These are phyloP conservation scores for Tenrec ecaudatus DNA, from an alignment of 2,113 vertebrate species.

Conservation along the genomic window DNA sequence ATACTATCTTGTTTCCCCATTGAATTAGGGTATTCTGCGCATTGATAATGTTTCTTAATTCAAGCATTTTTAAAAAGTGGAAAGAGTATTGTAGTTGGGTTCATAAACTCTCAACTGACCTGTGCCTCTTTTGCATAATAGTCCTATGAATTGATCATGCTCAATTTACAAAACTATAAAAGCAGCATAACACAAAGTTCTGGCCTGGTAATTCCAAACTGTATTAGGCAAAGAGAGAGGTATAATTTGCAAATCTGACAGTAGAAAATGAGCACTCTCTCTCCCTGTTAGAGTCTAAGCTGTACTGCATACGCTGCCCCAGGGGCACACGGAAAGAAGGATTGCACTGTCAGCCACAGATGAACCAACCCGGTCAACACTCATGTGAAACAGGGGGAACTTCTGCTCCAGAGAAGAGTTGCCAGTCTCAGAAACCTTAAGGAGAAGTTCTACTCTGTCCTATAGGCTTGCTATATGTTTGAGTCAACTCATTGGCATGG, in stretches of 20 bases:
- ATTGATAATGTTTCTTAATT: not conserved
- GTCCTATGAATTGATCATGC: not conserved
- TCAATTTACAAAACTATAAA: not conserved
- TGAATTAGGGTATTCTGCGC: not conserved
- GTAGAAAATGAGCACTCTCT: not conserved
- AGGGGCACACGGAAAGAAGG: too few species aligned
- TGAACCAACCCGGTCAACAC: too few species aligned
- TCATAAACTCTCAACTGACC: not conserved
- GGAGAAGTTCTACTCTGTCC: too few species aligned
- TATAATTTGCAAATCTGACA: not conserved
- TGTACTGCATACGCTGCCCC: too few species aligned
- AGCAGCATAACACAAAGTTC: not conserved
- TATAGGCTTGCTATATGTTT: too few species aligned
- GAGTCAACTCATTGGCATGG: too few species aligned
- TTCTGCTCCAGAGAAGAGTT: too few species aligned
- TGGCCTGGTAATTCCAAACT: not conserved
- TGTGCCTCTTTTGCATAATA: not conserved
- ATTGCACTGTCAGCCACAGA: too few species aligned
- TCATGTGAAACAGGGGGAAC: too few species aligned
- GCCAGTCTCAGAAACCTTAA: too few species aligned
- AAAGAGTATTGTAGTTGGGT: not conserved
- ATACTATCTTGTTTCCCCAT: not conserved
- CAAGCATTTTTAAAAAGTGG: not conserved
- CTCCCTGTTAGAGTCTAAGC: constrained; percentile 7
- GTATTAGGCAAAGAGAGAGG: not conserved